phyloP scores from a whole-genome alignment of 2,797 vertebrate genomes.

The Ammospiza maritima region DNA sequence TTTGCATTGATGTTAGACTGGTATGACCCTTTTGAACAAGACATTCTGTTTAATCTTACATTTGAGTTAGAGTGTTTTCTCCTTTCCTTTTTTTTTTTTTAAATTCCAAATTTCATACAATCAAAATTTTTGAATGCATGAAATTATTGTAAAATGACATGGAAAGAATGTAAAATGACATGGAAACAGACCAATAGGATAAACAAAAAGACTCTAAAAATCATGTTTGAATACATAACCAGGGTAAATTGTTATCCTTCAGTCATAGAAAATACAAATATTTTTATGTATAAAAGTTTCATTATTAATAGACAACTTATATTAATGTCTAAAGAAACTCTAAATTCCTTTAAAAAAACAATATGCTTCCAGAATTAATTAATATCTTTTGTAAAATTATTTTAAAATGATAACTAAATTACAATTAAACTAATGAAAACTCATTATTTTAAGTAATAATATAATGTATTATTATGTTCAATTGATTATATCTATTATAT shows the following conservation, averaged over 20 bases:
- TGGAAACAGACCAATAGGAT: background rate
- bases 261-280: slow-evolving; percentile 7
- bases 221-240: slow-evolving; percentile 41
- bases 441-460: background rate
- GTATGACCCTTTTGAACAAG: background rate
- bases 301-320: background rate
- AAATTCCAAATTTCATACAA: background rate
- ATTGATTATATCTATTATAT: background rate
- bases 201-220: slow-evolving; percentile 28
- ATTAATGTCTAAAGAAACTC: background rate
- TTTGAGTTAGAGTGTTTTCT: background rate
- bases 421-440: background rate
- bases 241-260: background rate
- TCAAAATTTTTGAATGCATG: background rate
- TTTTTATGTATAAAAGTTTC: background rate
- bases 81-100: background rate
- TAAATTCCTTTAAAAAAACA: background rate
- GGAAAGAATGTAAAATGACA: background rate
- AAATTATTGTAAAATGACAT: background rate
- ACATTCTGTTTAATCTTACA: background rate
- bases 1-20: background rate
- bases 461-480: background rate
- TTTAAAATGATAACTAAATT: background rate
- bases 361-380: background rate
- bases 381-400: background rate